Evolutionary conservation across 2,888 invertebrate genomes (phyloP).

Genomic region (Agrochola circellaris): DNA sequence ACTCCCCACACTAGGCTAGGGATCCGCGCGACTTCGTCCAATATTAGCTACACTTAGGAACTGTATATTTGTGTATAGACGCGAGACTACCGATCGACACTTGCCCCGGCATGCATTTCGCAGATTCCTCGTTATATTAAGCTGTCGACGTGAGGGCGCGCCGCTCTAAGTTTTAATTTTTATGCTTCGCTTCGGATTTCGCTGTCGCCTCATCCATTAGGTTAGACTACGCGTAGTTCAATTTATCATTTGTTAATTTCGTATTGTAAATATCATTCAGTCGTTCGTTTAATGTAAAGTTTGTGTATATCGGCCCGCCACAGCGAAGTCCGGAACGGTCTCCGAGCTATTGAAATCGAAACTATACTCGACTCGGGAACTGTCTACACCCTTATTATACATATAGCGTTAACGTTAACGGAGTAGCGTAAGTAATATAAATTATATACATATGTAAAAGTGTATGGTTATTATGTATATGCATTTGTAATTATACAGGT

Average conservation of each 20-base stretch:
- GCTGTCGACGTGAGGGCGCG: conserved; percentile 47
- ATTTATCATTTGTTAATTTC: conserved; percentile 69
- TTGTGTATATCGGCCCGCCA: conserved; percentile 64
- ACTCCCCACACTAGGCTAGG: conserved; percentile 66
- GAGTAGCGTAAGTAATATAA: conserved; percentile 72
- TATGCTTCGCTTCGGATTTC: conserved; percentile 76
- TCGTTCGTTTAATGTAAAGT: conserved; percentile 71
- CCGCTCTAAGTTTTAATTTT: conserved; percentile 64
- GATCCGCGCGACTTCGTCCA: conserved; percentile 83
- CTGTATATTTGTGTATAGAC: conserved; percentile 81
- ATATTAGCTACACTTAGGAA: conserved; percentile 80
- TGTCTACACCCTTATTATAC: conserved; percentile 63
- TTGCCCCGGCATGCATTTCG: conserved; percentile 70
- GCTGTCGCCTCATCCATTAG: conserved; percentile 72
- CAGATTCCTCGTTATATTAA: conserved; percentile 67
- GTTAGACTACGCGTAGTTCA: conserved; percentile 78
- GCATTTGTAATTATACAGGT: conserved; percentile 90
- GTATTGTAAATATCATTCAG: conserved; percentile 72
- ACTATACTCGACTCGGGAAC: conserved; percentile 64
- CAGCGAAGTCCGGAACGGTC: conserved; percentile 71
- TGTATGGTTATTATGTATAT: conserved; percentile 88
- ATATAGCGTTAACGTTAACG: conserved; percentile 70
- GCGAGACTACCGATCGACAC: conserved; percentile 52
- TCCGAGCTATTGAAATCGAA: conserved; percentile 56
- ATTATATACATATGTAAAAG: conserved; percentile 87